phyloP scores from a whole-genome alignment of 1,140 invertebrate genomes.

The Argopecten irradians region DNA sequence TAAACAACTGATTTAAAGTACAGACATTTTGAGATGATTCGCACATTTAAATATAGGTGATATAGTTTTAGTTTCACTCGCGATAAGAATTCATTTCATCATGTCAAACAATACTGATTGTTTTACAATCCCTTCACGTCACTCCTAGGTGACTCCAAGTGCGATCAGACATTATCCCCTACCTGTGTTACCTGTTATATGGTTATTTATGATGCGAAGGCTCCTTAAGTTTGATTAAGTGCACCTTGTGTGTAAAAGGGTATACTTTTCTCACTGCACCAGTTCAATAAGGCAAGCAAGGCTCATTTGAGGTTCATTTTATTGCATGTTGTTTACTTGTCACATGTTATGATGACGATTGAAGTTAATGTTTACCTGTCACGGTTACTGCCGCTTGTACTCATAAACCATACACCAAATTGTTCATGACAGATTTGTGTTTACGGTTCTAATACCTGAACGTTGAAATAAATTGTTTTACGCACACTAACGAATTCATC shows the following conservation, averaged over 20 bases:
- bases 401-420: neutral
- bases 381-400: neutral
- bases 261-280: neutral
- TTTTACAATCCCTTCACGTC: neutral
- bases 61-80: neutral
- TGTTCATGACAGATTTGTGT: neutral
- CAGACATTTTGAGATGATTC: neutral
- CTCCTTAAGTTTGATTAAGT: neutral
- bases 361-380: constrained; percentile 10
- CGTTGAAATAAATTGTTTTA: neutral
- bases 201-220: neutral
- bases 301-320: neutral
- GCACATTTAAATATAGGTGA: neutral
- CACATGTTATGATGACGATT: neutral
- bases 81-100: neutral
- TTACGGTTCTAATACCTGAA: neutral
- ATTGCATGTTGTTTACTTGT: neutral
- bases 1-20: neutral
- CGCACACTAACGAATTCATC: neutral
- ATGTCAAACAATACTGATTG: neutral
- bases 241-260: neutral
- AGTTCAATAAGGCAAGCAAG: neutral
- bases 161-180: neutral
- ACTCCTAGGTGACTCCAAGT: neutral
- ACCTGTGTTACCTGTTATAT: neutral